These are phyloP conservation scores for Amblyteles armatorius DNA, from an alignment of 2,888 invertebrate species.

Conservation along the genomic window DNA sequence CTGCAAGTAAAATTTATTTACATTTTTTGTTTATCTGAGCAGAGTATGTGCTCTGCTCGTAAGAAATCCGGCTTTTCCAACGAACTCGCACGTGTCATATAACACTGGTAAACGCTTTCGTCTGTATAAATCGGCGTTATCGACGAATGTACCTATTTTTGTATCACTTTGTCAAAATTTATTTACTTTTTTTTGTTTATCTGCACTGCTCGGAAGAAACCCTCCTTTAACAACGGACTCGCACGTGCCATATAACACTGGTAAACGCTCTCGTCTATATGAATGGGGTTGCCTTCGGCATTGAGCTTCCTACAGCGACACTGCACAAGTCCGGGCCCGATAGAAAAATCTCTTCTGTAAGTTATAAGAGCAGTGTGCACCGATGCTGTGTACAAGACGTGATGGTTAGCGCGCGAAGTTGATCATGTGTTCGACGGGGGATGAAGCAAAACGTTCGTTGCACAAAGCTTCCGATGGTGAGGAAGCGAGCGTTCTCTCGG, in stretches of 20 bases:
- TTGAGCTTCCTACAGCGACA: conserved; percentile 15
- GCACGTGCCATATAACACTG: conserved; percentile 9
- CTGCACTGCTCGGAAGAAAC: not conserved
- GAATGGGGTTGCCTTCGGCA: conserved; percentile 24
- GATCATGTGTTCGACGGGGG: conserved; percentile 27
- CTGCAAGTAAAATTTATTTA: not conserved
- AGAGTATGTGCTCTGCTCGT: not conserved
- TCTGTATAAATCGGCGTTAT: conserved; percentile 19
- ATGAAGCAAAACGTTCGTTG: conserved; percentile 28
- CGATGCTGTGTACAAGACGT: conserved; percentile 23
- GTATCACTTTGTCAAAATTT: not conserved
- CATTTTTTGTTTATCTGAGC: not conserved
- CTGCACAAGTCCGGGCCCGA: not conserved
- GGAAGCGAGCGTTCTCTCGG: conserved; percentile 11
- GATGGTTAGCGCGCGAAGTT: conserved; percentile 24
- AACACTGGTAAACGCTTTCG: conserved; percentile 4
- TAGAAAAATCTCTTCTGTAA: conserved; percentile 24
- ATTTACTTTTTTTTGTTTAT: not conserved
- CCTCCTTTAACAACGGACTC: not conserved
- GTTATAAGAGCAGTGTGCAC: conserved; percentile 21
- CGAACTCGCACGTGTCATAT: conserved; percentile 4
- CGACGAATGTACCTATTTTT: not conserved
- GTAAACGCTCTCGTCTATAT: conserved; percentile 20
- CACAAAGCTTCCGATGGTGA: conserved; percentile 3
- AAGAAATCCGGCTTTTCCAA: conserved; percentile 6